These are phyloP conservation scores for Rhodeus uyekii DNA, from an alignment of 2,797 vertebrate species.

Conservation along the genomic window DNA sequence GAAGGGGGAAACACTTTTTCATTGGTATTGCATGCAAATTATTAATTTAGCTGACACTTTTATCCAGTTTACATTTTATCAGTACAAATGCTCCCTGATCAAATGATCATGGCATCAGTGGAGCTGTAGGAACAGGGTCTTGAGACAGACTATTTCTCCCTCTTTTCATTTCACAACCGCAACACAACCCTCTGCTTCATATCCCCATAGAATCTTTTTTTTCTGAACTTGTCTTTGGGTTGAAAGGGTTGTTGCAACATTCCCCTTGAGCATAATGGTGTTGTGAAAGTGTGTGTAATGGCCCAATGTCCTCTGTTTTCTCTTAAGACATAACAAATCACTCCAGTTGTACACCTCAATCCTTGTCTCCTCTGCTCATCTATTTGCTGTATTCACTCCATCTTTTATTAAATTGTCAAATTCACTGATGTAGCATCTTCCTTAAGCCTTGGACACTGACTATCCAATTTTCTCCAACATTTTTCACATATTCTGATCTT, in stretches of 20 bases:
- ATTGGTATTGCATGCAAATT: not conserved
- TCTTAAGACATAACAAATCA: conserved; percentile 33
- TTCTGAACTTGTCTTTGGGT: conserved; percentile 39
- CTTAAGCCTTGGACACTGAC: not conserved
- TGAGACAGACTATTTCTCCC: conserved; percentile 10
- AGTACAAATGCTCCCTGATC: not conserved
- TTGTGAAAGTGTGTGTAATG: not conserved
- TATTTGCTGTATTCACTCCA: not conserved
- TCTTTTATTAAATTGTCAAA: conserved; percentile 43
- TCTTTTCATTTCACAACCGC: conserved; percentile 11
- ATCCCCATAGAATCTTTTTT: conserved; percentile 27
- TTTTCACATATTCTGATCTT: not conserved
- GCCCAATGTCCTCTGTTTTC: conserved; percentile 9
- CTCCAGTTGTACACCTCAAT: conserved; percentile 7
- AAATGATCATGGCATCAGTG: not conserved
- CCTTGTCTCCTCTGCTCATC: not conserved
- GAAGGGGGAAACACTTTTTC: no score
- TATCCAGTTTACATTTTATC: not conserved
- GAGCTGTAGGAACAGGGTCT: not conserved
- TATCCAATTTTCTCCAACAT: not conserved
- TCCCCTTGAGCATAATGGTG: conserved; percentile 21
- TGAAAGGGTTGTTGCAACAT: conserved; percentile 28
- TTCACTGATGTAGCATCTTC: not conserved
- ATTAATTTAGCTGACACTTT: not conserved
- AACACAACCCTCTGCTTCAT: conserved; percentile 14